Evolutionary conservation across 2,113 vertebrate species (phyloP), one percentile per base, ranked within the genome.

Genomic region (Pimephales promelas): DNA sequence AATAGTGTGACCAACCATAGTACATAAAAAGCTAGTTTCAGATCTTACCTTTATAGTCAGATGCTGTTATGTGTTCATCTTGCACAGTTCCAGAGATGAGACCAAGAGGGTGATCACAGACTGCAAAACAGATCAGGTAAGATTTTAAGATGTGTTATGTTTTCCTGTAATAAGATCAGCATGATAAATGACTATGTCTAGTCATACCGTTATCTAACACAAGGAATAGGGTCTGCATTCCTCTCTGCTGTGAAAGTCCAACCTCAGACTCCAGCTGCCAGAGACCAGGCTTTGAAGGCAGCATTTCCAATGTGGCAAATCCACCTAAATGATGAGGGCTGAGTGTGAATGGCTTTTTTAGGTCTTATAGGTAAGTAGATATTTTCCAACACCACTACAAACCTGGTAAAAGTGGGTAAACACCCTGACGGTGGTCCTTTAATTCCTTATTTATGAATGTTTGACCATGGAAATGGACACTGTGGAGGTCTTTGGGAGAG

Each of bases 221-320:
- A 85, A 97, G 92, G 89, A 98, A 98, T 7, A 95, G 90, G 0
- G 98, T 90, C 87, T 96, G 96, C 97, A 99, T 98, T 86, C 97
- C 98, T 79, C 89, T 95, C 92, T 92, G 91, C 74, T 98, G 97
- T 87, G 93, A 94, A 62, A 95, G 92, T 52, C 96, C 96, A 22
- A 98, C 90, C 89, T 96, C 96, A 10, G 97, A 97, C 86, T 97
- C 94, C 82, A 99, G 90, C 86, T 96, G 96, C 98, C 98, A 99
- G 86, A 96, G 93, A 11, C 97, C 97, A 59, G 96, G 92, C 91
- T 93, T 98, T 66, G 95, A 95, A 36, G 96, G 95, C 76, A 89
- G 92, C 97, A 99, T 98, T 94, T 98, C 96, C 87, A 99, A 88
- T 84, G 97, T 97, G 68, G 94, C 94, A 93, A 97, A 97, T 45